Evolutionary conservation across 2,113 vertebrate genomes (phyloP).

Genomic region (Heterotilapia buettikoferi): DNA sequence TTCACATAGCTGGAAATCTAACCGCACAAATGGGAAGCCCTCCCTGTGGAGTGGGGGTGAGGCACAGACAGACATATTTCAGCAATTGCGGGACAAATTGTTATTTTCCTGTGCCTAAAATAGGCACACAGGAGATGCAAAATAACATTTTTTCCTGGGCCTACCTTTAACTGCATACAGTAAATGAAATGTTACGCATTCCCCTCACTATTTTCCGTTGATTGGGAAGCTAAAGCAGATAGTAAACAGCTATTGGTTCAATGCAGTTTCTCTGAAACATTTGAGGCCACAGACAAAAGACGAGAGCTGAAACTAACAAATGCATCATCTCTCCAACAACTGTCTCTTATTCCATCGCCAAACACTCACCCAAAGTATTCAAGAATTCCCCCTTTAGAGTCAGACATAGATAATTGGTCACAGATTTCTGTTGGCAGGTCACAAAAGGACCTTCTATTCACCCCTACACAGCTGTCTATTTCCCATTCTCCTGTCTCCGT

Average conservation of each 20-base stretch:
- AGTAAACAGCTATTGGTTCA: background rate
- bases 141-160: background rate
- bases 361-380: conserved; percentile 42
- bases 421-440: conserved; percentile 74
- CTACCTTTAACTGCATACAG: background rate
- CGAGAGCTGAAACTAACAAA: background rate
- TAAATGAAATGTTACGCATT: background rate
- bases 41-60: conserved; percentile 22
- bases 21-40: conserved; percentile 61
- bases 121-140: conserved; percentile 15
- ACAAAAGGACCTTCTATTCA: conserved; percentile 78
- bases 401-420: conserved; percentile 78
- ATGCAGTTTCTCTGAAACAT: background rate
- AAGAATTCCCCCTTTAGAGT: conserved; percentile 63
- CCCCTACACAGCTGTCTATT: conserved; percentile 67
- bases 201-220: background rate
- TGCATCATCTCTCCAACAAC: background rate
- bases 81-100: conserved; percentile 60
- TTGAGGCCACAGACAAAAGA: background rate
- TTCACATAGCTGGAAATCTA: conserved; percentile 65
- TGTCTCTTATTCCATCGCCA: conserved; percentile 1
- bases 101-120: conserved; percentile 62
- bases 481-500: conserved; percentile 45
- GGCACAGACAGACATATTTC: conserved; percentile 31
- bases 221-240: background rate